Conservation (phyloP, 2,888 invertebrate genomes). For the Acanthopleura granulata region DNA sequence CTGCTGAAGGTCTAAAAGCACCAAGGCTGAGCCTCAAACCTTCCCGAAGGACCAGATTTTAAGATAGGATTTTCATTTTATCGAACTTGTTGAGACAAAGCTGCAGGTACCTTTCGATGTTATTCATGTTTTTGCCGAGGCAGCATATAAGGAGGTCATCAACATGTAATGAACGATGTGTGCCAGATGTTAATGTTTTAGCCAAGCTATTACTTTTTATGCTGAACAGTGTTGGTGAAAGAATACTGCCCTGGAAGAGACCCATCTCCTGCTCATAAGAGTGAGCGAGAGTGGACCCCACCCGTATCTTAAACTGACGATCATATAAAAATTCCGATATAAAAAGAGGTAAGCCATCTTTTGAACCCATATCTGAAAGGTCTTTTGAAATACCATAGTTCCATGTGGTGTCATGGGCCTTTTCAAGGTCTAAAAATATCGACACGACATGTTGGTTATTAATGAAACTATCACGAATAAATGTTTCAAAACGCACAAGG, state of each 20-base stretch:
- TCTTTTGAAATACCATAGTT: constrained; percentile 29
- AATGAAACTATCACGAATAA: constrained; percentile 35
- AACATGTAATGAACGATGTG: neutral
- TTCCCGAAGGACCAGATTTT: no score
- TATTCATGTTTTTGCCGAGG: neutral
- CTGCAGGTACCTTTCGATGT: neutral
- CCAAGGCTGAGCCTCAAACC: no score
- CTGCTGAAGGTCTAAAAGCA: no score
- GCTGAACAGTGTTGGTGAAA: constrained; percentile 15
- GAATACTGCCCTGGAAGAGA: constrained; percentile 21
- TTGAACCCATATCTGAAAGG: constrained; percentile 30
- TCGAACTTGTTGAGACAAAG: no score
- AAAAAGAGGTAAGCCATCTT: constrained; percentile 29
- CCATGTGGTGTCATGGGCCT: constrained; percentile 35
- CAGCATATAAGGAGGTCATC: neutral
- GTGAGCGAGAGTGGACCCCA: constrained; percentile 21
- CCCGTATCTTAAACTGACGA: constrained; percentile 22
- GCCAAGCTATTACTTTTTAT: constrained; percentile 11
- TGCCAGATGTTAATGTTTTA: neutral
- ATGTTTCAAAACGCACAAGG: constrained; percentile 33
- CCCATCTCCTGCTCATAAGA: constrained; percentile 16
- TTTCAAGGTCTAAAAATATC: constrained; percentile 32
- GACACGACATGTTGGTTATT: constrained; percentile 35
- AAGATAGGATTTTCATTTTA: no score
- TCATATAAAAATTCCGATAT: constrained; percentile 21